These are phyloP conservation scores for Amblyopsis hoosieri DNA, from an alignment of 2,797 vertebrate genomes.

Conservation along the genomic window DNA sequence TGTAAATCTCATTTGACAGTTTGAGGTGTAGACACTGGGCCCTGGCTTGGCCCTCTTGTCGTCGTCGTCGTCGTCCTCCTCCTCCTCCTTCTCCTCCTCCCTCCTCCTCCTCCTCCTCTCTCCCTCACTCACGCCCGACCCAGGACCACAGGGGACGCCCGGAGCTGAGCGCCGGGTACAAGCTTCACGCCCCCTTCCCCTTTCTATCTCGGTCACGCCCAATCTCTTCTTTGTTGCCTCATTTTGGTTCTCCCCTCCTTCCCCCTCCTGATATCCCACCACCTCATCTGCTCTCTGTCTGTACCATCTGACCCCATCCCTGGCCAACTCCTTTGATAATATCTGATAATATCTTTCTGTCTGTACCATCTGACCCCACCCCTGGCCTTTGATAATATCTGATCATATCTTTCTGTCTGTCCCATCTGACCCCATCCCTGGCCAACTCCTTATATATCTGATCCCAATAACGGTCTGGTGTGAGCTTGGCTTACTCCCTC, in stretches of 20 bases:
- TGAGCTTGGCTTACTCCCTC: constrained; percentile 53
- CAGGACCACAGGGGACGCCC: constrained; percentile 81
- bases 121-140: constrained; percentile 65
- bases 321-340: no score
- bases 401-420: no score
- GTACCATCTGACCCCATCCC: constrained; percentile 24
- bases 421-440: constrained; percentile 12
- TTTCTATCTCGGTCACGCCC: neutral
- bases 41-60: constrained; percentile 66
- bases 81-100: constrained; percentile 52
- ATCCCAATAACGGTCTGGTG: constrained; percentile 34
- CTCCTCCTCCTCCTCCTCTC: constrained; percentile 44
- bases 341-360: no score
- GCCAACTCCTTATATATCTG: constrained; percentile 50
- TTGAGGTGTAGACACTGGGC: constrained; percentile 84
- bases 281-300: constrained; percentile 4
- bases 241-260: neutral
- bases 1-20: constrained; percentile 91
- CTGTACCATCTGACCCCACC: no score
- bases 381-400: no score
- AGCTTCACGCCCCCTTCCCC: constrained; percentile 55
- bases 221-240: constrained; percentile 6
- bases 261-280: constrained; percentile 30
- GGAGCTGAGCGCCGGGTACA: constrained; percentile 83
- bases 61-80: no score